A percentile compares a stretch with the other conserved stretches of the same genome.
phyloP scores from a whole-genome alignment of 2,113 vertebrate genomes.

The Lophochroa leadbeateri region DNA sequence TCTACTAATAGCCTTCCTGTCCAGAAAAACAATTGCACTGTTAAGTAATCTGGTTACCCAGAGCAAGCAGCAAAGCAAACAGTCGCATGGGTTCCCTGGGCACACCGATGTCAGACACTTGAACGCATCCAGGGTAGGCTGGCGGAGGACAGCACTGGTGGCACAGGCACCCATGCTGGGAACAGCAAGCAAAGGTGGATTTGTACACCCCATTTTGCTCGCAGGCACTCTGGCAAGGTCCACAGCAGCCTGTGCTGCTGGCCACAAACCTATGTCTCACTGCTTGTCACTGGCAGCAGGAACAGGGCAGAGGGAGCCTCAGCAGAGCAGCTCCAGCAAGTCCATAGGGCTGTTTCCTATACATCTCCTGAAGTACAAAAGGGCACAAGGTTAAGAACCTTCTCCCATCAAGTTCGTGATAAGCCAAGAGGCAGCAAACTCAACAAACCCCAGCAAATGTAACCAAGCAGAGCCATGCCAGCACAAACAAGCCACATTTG shows the following conservation, averaged over 20 bases:
- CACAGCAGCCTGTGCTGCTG: fast-evolving
- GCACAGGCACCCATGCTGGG: not conserved
- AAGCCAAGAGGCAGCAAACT: not conserved
- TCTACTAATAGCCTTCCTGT: not conserved
- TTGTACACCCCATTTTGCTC: not conserved
- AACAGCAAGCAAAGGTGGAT: not conserved
- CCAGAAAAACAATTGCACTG: not conserved
- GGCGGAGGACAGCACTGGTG: not conserved
- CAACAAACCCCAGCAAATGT: fast-evolving
- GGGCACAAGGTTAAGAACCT: not conserved
- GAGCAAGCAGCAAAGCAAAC: not conserved
- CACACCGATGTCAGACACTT: fast-evolving
- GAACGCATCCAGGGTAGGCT: fast-evolving
- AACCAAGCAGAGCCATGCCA: not conserved
- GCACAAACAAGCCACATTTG: not conserved
- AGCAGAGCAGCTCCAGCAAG: not conserved
- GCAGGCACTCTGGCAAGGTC: fast-evolving
- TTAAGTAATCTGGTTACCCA: not conserved
- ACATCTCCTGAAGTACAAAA: not conserved
- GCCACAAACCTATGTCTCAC: fast-evolving
- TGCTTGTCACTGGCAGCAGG: too few relatives aligned
- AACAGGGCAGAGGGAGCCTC: not conserved
- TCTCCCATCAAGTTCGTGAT: not conserved
- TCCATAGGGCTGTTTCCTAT: not conserved
- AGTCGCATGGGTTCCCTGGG: not conserved